Conservation (phyloP, 2,888 invertebrate genomes). For the Sarcophaga variegata region DNA sequence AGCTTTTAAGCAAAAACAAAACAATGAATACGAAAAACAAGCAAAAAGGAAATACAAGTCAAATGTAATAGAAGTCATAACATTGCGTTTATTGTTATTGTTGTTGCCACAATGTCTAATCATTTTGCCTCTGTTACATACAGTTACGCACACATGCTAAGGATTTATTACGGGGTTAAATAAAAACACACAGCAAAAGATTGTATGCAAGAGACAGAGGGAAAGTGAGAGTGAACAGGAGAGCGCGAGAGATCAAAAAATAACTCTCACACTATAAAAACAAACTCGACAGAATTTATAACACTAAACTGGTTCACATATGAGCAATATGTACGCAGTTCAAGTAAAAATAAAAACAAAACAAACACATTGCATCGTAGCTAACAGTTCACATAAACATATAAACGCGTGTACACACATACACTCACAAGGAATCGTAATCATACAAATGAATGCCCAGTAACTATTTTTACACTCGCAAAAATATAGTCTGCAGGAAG, state of each 20-base stretch:
- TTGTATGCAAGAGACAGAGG: background rate
- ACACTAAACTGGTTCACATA: conserved; percentile 15
- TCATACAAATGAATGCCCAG: conserved; percentile 14
- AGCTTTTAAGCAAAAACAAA: conserved; percentile 3
- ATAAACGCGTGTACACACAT: background rate
- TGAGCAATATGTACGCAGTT: conserved; percentile 50
- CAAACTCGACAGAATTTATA: background rate
- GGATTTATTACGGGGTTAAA: conserved; percentile 48
- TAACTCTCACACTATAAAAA: background rate
- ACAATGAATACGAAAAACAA: background rate
- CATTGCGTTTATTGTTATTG: background rate
- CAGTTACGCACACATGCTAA: background rate
- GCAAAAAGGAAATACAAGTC: background rate
- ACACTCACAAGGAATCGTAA: background rate
- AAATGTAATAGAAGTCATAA: conserved; percentile 33
- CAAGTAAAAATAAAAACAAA: conserved; percentile 18
- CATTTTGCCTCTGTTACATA: background rate
- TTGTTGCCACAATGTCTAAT: conserved; percentile 35
- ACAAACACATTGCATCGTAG: background rate
- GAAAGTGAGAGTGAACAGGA: background rate
- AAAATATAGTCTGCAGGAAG: background rate
- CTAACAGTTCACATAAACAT: background rate
- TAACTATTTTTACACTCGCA: conserved; percentile 4
- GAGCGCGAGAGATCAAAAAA: background rate
- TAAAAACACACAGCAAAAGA: background rate